Evolutionary conservation across 2,113 vertebrate species (phyloP).

Genomic region (Camelus bactrianus): DNA sequence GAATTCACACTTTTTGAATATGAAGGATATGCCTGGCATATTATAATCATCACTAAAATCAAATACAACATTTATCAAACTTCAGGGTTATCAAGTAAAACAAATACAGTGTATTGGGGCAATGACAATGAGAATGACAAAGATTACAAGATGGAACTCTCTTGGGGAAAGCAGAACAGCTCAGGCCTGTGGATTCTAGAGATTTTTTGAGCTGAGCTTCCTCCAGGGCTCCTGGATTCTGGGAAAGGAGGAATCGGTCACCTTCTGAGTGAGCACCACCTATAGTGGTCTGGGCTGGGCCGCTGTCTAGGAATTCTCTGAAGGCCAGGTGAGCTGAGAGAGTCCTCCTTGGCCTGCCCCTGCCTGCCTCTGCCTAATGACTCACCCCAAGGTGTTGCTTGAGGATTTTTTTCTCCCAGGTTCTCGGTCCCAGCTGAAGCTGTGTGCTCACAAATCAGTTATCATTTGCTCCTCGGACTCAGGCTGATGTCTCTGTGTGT

Average conservation of each 20-base stretch:
- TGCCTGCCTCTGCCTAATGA: not conserved
- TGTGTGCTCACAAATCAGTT: not conserved
- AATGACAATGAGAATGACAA: not conserved
- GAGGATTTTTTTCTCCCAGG: not conserved
- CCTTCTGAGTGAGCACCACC: not conserved
- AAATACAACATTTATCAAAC: not conserved
- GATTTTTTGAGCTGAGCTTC: not conserved
- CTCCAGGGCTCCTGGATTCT: not conserved
- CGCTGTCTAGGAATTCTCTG: not conserved
- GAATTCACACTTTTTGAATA: not conserved
- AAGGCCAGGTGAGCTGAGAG: not conserved
- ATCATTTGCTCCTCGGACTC: too few species aligned
- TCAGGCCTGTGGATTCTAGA: not conserved
- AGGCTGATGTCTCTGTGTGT: not conserved
- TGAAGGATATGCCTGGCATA: not conserved
- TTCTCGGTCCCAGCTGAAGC: not conserved
- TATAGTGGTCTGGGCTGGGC: not conserved
- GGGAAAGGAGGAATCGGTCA: too few species aligned
- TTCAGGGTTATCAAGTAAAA: not conserved
- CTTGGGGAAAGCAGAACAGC: not conserved
- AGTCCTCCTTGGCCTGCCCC: not conserved
- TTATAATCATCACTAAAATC: too few species aligned
- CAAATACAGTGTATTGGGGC: not conserved
- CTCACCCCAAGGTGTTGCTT: not conserved
- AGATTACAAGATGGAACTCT: not conserved